Base-by-base conservation (phyloP, 2,888 invertebrate species). In the Pemphredon lugubris region DNA sequence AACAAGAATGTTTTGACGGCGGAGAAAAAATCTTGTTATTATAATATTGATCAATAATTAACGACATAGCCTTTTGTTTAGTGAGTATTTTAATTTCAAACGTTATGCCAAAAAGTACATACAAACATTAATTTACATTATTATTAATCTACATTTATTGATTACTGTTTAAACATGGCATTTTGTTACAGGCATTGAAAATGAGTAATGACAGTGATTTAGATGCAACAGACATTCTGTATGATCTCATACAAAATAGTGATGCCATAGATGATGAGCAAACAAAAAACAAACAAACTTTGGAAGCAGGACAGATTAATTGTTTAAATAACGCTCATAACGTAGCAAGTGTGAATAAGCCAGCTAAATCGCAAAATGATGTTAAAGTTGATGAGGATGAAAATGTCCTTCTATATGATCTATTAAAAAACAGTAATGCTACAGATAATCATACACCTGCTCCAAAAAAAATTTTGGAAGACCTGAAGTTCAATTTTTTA, bases 401-500 rank as follows among this genome's bases (percentile, higher is more conserved):
- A n/a, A n/a, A n/a, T n/a, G n/a, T n/a, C n/a, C n/a, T n/a, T n/a
- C 57, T 81, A 16, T 72, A 65, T 48, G 68, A 79, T 67, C 68
- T 81, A 2, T 47, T 81, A 44, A 65, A 77, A 48, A 79, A 75
- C 14, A 26, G 14, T 13, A 37, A 57, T 3, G 11, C 20, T 2
- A 73, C 75, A 50, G 83, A 84, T n/a, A 68, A 51, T 47, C 67
- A 54, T 2, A 14, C 42, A 18, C 7, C 53, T n/a, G 13, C 45
- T 0, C 18, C 53, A 7, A 69, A 18, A 13, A 40, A 37, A 26
- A 55, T 57, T 26, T 59, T 86, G 7, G 81, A 82, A 64, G 84
- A 87, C 54, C 39, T 85, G 6, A 77, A 83, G 30, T 83, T 83
- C 37, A 86, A 84, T 75, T 89, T 89, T 65, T 54, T 87, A n/a